phyloP scores from a whole-genome alignment of 2,797 vertebrate species.

The Betta splendens region DNA sequence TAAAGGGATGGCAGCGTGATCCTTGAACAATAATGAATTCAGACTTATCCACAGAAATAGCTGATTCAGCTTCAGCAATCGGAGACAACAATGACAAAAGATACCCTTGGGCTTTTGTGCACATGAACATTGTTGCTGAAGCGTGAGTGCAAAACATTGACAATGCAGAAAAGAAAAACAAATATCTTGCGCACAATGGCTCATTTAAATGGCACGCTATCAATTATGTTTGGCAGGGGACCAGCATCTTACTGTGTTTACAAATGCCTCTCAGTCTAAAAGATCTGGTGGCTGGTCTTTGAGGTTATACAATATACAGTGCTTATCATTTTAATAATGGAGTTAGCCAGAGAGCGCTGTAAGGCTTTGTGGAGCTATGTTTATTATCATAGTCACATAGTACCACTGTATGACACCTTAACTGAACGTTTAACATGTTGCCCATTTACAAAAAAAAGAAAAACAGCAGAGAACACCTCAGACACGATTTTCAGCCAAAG shows the following conservation, averaged over 20 bases:
- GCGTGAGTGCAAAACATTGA: slow-evolving; percentile 55
- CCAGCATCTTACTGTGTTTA: slow-evolving; percentile 25
- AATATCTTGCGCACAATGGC: slow-evolving; percentile 55
- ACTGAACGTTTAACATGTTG: neutral
- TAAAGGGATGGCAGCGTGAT: slow-evolving; percentile 53
- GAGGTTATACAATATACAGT: slow-evolving; percentile 16
- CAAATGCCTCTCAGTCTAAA: slow-evolving; percentile 37
- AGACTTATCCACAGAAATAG: slow-evolving; percentile 56
- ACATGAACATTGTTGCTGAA: slow-evolving; percentile 53
- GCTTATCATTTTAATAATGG: slow-evolving; percentile 17
- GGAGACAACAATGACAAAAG: slow-evolving; percentile 65
- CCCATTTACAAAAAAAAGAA: neutral
- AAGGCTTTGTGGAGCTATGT: no score
- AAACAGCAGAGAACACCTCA: neutral
- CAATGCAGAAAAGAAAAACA: slow-evolving; percentile 57
- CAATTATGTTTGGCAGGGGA: slow-evolving; percentile 49
- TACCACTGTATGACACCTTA: no score
- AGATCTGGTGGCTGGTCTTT: slow-evolving; percentile 32
- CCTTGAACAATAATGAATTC: slow-evolving; percentile 73
- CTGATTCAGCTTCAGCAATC: slow-evolving; percentile 67
- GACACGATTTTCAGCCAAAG: slow-evolving; percentile 32
- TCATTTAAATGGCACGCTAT: slow-evolving; percentile 53
- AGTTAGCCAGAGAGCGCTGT: neutral
- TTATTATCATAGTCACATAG: no score
- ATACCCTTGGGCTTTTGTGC: slow-evolving; percentile 73